Evolutionary conservation across 2,797 vertebrate genomes (phyloP).

Genomic region (Coilia nasus): DNA sequence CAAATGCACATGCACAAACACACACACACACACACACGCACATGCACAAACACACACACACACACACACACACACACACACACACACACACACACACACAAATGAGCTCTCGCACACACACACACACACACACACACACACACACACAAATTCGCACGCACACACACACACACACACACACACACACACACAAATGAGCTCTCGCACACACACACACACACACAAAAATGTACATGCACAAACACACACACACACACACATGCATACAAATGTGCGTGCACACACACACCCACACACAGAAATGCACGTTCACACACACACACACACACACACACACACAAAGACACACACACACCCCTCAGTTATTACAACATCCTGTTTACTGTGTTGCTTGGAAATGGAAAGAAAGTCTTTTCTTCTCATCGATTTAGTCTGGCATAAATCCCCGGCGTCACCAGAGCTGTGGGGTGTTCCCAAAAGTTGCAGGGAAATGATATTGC

Average conservation of each 20-base stretch:
- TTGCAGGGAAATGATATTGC: slow-evolving; percentile 41
- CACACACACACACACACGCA: neutral
- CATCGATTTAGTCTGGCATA: slow-evolving; percentile 12
- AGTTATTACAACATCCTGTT: neutral
- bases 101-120: neutral
- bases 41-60: neutral
- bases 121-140: neutral
- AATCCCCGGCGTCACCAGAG: slow-evolving; percentile 3
- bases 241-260: neutral
- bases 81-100: neutral
- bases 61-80: slow-evolving; percentile 3
- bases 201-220: neutral
- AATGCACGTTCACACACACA: neutral
- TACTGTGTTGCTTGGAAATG: slow-evolving; percentile 25
- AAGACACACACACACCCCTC: neutral
- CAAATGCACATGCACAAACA: neutral
- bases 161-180: neutral
- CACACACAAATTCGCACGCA: neutral
- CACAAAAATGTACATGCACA: neutral
- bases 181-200: neutral
- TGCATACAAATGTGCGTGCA: neutral
- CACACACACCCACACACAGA: neutral
- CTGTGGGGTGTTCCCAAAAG: neutral
- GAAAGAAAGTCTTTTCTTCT: slow-evolving; percentile 14
- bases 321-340: neutral